Evolutionary conservation across 35 echinoderm and acorn worm species (phyloP).

Genomic region (Strongylocentrotus purpuratus): DNA sequence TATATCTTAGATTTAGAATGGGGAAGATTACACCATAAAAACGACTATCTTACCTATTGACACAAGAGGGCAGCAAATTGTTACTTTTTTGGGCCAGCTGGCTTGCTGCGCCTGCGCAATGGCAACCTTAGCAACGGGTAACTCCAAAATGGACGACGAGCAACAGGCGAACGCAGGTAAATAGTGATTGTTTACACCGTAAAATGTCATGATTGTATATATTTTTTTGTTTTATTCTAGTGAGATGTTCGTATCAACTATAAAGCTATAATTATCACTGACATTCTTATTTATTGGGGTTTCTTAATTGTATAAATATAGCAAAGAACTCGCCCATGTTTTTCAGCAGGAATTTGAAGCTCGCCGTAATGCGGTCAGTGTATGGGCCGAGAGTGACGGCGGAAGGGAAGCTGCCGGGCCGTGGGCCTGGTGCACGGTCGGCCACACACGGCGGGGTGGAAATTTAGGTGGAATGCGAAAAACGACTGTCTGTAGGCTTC

Average conservation of each 20-base stretch:
- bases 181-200: neutral
- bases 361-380: neutral
- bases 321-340: neutral
- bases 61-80: neutral
- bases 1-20: too few species aligned
- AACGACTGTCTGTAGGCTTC: too few species aligned
- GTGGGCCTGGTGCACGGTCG: too few species aligned
- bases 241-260: neutral
- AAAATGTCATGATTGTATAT: neutral
- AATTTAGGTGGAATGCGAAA: too few species aligned
- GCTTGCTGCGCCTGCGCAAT: neutral
- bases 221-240: neutral
- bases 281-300: too few species aligned
- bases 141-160: constrained; percentile 51
- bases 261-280: too few species aligned
- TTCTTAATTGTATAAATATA: neutral
- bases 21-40: too few species aligned
- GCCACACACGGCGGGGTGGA: too few species aligned
- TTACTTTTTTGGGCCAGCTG: too few species aligned
- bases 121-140: constrained; percentile 30
- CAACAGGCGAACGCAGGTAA: constrained; percentile 46
- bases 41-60: too few species aligned
- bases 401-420: neutral
- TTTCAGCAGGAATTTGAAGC: neutral
- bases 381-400: neutral